Conservation (phyloP, 2,888 invertebrate genomes). For the Ellobium chinense region DNA sequence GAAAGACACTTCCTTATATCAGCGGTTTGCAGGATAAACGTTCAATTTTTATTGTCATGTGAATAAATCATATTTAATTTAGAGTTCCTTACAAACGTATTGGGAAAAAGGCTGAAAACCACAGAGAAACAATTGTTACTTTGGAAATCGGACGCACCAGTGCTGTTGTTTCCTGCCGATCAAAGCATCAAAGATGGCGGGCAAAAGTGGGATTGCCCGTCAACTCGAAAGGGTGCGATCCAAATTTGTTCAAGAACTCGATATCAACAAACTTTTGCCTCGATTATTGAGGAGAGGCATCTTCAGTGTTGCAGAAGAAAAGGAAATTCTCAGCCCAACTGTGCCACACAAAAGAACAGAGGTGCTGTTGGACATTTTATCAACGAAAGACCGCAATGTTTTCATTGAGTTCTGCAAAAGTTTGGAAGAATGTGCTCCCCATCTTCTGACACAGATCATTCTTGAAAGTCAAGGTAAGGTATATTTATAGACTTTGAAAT, state of each 20-base stretch:
- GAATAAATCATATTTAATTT: too few relatives aligned
- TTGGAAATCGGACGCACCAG: neutral
- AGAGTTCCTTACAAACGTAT: too few relatives aligned
- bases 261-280: conserved; percentile 68
- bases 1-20: too few relatives aligned
- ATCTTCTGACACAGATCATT: conserved; percentile 67
- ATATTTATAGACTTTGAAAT: too few relatives aligned
- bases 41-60: too few relatives aligned
- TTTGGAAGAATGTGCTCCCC: conserved; percentile 71
- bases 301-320: conserved; percentile 68
- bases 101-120: too few relatives aligned
- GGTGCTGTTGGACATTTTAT: conserved; percentile 71
- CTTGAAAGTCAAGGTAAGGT: conserved; percentile 67
- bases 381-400: conserved; percentile 69
- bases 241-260: conserved; percentile 67
- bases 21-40: too few relatives aligned
- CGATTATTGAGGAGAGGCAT: conserved; percentile 67
- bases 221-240: conserved; percentile 68
- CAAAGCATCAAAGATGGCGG: conserved; percentile 71
- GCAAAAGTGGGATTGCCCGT: conserved; percentile 67
- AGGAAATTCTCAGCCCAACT: conserved; percentile 59
- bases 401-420: conserved; percentile 75
- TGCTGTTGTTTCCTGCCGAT: neutral
- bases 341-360: conserved; percentile 66
- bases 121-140: neutral